These are phyloP conservation scores for Mylabris sibirica DNA, from an alignment of 2,888 invertebrate genomes.

Conservation along the genomic window DNA sequence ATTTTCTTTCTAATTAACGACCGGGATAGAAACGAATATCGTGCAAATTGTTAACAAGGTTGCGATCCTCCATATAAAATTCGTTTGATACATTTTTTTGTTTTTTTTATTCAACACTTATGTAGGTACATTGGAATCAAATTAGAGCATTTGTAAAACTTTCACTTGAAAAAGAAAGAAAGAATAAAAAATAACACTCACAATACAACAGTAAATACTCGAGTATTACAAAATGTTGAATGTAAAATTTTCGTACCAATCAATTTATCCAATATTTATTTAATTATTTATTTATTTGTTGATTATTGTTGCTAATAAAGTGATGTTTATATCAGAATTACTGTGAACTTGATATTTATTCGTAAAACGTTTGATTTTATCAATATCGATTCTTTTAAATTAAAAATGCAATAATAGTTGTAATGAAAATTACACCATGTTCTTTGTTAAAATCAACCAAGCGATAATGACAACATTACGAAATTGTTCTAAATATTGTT, in stretches of 20 bases:
- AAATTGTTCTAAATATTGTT: not conserved
- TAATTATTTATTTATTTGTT: not conserved
- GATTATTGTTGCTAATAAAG: not conserved
- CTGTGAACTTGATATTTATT: not conserved
- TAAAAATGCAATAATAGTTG: not conserved
- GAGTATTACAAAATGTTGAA: not conserved
- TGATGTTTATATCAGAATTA: not conserved
- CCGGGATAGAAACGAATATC: not conserved
- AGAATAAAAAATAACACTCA: too few species aligned
- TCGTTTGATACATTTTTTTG: not conserved
- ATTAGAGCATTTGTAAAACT: slow-evolving; percentile 5
- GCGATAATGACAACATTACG: not conserved
- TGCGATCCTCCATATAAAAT: not conserved
- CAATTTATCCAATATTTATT: not conserved
- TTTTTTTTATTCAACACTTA: not conserved
- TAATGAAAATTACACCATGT: not conserved
- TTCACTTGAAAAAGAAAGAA: not conserved
- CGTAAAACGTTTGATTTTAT: not conserved
- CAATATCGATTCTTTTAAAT: not conserved
- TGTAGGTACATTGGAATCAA: not conserved
- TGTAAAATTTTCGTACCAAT: not conserved
- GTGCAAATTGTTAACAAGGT: not conserved
- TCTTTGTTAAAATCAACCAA: slow-evolving; percentile 3
- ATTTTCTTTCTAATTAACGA: not conserved
- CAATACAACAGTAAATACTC: not conserved